phyloP scores from a whole-genome alignment of 2,888 invertebrate genomes.

The Aspidiotus destructor region DNA sequence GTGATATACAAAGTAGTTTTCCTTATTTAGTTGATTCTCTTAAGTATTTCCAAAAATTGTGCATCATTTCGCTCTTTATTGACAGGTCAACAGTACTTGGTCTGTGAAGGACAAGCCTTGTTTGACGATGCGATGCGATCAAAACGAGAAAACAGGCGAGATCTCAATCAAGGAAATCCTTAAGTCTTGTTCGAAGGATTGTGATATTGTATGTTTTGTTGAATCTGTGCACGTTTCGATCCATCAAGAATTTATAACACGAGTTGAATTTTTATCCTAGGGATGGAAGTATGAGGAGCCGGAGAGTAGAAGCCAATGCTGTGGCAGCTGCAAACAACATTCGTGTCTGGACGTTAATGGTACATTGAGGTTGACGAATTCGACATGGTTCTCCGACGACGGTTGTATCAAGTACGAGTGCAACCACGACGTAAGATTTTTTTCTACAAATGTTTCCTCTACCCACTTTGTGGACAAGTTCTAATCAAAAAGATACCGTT shows the following conservation, averaged over 20 bases:
- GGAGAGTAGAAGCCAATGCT: slow-evolving; percentile 47
- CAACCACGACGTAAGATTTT: slow-evolving; percentile 18
- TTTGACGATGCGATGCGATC: slow-evolving; percentile 48
- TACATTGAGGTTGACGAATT: slow-evolving; percentile 45
- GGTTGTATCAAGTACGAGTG: slow-evolving; percentile 48
- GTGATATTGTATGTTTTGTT: slow-evolving; percentile 38
- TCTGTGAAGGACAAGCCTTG: slow-evolving; percentile 49
- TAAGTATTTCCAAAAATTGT: neutral
- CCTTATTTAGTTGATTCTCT: neutral
- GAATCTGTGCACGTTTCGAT: neutral
- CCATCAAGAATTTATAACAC: neutral
- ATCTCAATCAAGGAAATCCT: slow-evolving; percentile 48
- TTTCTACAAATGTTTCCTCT: neutral
- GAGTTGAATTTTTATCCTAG: slow-evolving; percentile 37
- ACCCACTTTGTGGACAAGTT: neutral
- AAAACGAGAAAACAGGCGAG: slow-evolving; percentile 44
- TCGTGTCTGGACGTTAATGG: slow-evolving; percentile 51
- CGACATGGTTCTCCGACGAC: slow-evolving; percentile 54
- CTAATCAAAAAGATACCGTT: slow-evolving; percentile 16
- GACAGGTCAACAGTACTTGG: slow-evolving; percentile 51
- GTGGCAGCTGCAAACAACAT: slow-evolving; percentile 55
- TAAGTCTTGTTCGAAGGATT: slow-evolving; percentile 48
- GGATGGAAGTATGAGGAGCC: slow-evolving; percentile 53
- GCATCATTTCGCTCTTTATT: neutral
- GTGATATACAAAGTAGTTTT: slow-evolving; percentile 38